Conservation (phyloP, 1,140 invertebrate species). For the Akabosia matsudoensis region DNA sequence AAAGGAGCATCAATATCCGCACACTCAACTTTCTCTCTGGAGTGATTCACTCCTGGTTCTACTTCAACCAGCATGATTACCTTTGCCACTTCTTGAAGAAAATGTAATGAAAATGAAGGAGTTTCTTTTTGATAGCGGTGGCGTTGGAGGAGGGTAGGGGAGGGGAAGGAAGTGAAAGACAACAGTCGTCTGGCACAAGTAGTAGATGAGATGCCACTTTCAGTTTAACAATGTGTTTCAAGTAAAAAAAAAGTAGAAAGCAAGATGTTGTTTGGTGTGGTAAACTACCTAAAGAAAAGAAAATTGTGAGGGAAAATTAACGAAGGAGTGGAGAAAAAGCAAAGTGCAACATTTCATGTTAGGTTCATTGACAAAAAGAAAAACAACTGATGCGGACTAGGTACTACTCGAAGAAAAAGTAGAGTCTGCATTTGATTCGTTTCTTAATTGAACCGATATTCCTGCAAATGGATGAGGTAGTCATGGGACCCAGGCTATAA, state of each 20-base stretch:
- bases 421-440: neutral
- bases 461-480: neutral
- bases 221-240: neutral
- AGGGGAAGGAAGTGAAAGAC: neutral
- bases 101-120: constrained; percentile 4
- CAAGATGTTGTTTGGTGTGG: neutral
- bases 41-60: neutral
- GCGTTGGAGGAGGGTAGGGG: neutral
- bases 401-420: too few relatives aligned
- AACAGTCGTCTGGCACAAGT: neutral
- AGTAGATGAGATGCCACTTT: neutral
- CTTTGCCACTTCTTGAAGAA: neutral
- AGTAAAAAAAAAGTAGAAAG: too few relatives aligned
- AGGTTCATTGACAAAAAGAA: too few relatives aligned
- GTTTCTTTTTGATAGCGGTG: too few relatives aligned
- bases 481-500: neutral
- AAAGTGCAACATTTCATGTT: neutral
- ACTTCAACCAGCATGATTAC: neutral
- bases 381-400: too few relatives aligned
- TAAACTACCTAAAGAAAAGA: neutral
- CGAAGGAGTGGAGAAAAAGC: neutral
- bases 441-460: neutral
- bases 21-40: neutral
- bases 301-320: neutral
- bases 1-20: neutral